Evolutionary conservation across 2,113 vertebrate species (phyloP), one percentile per base, ranked within the genome.

Genomic region (Trogon surrucura): DNA sequence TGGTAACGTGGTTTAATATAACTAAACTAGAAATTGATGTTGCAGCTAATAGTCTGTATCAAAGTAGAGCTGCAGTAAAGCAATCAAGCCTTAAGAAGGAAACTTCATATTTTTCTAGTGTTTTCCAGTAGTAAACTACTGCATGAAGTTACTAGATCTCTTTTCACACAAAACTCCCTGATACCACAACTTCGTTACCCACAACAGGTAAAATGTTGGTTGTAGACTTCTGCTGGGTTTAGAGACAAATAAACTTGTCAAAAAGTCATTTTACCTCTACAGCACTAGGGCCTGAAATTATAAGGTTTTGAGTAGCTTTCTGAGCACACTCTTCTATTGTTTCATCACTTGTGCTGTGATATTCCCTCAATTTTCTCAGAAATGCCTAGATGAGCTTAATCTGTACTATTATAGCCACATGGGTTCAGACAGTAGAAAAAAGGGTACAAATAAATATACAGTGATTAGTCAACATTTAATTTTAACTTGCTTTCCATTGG

Each of bases 21-120:
- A 66, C 62, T 82, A 67, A 78, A 78, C 32, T 61, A 58, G 58
- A 91, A 96, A 89, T 30, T 48, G 61, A 29, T 73, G 26, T 47
- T 78, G 45, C 38, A 89, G 69, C 25, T 75, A 89, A 95, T 81
- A 84, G 77, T 97, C 81, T 79, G 69, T 71, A 95, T 85, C 80
- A 64, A 94, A 95, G 87, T 85, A 82, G 36, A 85, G 56, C 36
- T 61, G 21, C 72, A 77, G 32, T 38, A 73, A 85, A 85, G n/a
- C 56, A 74, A 67, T 89, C 38, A 74, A 48, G 38, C n/a, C 73
- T 89, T 79, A 44, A 62, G 85, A 92, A 95, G 54, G 22, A 79
- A 88, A 44, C 38, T 85, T 75, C 18, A 54, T 79, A 41, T 44
- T 70, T 50, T 75, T 32, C 44, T 41, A 13, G 22, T 13, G 48